Percentiles rank a stretch among this genome's conserved stretches.
These are phyloP conservation scores for Sebastes itinus DNA, from an alignment of 2,797 vertebrate genomes.

Conservation along the genomic window DNA sequence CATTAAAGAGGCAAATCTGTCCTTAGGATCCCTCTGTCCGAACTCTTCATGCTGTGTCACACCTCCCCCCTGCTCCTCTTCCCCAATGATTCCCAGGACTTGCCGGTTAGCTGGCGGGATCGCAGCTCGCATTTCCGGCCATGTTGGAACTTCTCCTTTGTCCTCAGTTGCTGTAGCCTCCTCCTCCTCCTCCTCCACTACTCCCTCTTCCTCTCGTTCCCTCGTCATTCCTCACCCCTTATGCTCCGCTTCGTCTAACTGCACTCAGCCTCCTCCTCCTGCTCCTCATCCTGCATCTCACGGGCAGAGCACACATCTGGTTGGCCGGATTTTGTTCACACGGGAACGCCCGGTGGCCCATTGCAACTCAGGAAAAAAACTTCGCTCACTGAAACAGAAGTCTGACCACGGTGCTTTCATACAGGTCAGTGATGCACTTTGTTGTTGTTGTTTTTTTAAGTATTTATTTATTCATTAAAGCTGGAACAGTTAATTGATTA, in stretches of 20 bases:
- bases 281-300: conserved; percentile 42
- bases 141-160: conserved; percentile 68
- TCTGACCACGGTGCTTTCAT: conserved; percentile 96
- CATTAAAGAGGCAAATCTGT: conserved; percentile 90
- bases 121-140: conserved; percentile 79
- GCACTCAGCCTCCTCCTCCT: conserved; percentile 38
- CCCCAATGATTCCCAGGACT: conserved; percentile 80
- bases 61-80: conserved; percentile 61
- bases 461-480: background rate
- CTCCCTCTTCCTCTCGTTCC: conserved; percentile 55
- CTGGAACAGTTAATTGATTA: background rate
- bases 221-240: conserved; percentile 35
- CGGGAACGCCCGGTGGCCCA: conserved; percentile 86
- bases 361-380: conserved; percentile 81
- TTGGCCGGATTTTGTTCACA: conserved; percentile 93
- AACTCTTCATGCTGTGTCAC: conserved; percentile 80
- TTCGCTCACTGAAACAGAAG: conserved; percentile 91
- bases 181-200: background rate
- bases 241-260: conserved; percentile 43
- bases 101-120: conserved; percentile 88
- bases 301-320: conserved; percentile 78
- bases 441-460: background rate
- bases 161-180: background rate
- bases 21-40: conserved; percentile 83
- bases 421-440: conserved; percentile 48